A percentile compares a stretch with the other conserved stretches of the same genome.
These are phyloP conservation scores for human DNA, from an alignment of 2,113 vertebrate genomes.

Conservation along the genomic window DNA sequence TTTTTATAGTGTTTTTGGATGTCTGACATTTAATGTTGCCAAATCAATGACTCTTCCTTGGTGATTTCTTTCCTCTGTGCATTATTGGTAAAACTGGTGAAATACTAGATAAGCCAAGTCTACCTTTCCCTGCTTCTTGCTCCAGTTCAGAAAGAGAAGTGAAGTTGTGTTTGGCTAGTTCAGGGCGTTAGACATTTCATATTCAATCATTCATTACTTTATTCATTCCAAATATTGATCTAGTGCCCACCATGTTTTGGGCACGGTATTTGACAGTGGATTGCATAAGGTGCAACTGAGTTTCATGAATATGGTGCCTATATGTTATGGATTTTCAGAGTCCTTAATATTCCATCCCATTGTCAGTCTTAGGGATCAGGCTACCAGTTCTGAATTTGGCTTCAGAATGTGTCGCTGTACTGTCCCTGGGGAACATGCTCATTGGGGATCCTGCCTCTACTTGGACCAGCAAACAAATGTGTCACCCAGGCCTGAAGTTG, in stretches of 20 bases:
- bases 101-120: not conserved
- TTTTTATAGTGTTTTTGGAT: slow-evolving; percentile 42
- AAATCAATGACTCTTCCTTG: not conserved
- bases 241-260: not conserved
- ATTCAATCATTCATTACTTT: not conserved
- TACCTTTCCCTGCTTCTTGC: not conserved
- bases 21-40: slow-evolving; percentile 35
- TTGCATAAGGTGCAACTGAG: not conserved
- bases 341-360: not conserved
- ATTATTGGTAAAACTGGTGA: slow-evolving; percentile 21
- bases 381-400: not conserved
- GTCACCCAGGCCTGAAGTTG: not conserved
- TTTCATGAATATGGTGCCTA: not conserved
- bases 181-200: not conserved
- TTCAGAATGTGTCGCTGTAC: not conserved
- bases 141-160: slow-evolving; percentile 24
- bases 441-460: not conserved
- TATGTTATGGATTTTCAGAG: not conserved
- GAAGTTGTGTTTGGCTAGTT: not conserved
- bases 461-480: not conserved
- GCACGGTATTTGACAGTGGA: not conserved
- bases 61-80: slow-evolving; percentile 19
- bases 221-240: not conserved
- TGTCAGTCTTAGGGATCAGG: not conserved
- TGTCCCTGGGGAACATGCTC: not conserved